phyloP scores from a whole-genome alignment of 2,888 invertebrate genomes.

The Heliconius ethilla region DNA sequence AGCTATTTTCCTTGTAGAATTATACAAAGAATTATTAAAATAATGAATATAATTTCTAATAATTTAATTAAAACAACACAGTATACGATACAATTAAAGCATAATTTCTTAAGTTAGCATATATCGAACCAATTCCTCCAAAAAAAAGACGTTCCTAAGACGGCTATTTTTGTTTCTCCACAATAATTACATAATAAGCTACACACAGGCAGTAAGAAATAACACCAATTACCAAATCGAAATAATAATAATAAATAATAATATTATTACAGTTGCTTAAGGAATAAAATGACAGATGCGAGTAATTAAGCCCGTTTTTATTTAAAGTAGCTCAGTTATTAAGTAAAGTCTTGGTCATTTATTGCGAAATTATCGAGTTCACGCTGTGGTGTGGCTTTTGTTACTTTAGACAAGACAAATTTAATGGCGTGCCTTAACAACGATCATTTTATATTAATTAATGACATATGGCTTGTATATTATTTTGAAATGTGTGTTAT shows the following conservation, averaged over 20 bases:
- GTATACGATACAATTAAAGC: neutral
- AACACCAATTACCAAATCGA: constrained; percentile 50
- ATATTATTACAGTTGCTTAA: constrained; percentile 40
- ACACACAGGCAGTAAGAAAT: constrained; percentile 49
- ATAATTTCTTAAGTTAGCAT: neutral
- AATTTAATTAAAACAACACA: neutral
- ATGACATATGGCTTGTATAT: neutral
- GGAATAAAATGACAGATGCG: constrained; percentile 46
- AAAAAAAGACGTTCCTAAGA: constrained; percentile 32
- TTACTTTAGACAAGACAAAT: constrained; percentile 4
- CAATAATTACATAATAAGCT: constrained; percentile 53
- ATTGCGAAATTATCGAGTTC: constrained; percentile 43
- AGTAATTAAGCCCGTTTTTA: constrained; percentile 40
- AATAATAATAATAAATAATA: too few species aligned
- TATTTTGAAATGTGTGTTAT: neutral
- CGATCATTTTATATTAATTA: neutral
- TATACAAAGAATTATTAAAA: too few species aligned
- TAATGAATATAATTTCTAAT: neutral
- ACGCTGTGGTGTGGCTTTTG: constrained; percentile 9
- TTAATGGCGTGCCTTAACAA: neutral
- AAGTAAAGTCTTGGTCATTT: constrained; percentile 16
- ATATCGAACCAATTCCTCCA: constrained; percentile 1
- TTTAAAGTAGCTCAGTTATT: constrained; percentile 36
- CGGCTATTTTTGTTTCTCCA: constrained; percentile 28
- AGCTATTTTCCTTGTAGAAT: too few species aligned